Percentiles rank a stretch among this genome's conserved stretches.
These are phyloP conservation scores for Nemoura dubitans DNA, from an alignment of 2,888 invertebrate species.

Conservation along the genomic window DNA sequence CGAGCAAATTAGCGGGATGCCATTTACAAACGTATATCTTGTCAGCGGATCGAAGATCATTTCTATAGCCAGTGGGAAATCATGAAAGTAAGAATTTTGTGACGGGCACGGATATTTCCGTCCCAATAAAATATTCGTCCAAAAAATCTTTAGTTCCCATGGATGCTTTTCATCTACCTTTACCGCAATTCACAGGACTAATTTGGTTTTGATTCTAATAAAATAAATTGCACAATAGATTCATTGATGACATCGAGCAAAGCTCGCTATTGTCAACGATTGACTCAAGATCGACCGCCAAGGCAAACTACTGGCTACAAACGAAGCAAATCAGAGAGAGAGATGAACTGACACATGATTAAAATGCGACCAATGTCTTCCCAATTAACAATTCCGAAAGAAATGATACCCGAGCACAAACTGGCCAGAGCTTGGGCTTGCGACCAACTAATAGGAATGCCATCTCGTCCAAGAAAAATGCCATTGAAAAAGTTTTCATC, in stretches of 20 bases:
- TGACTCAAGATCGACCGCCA: neutral
- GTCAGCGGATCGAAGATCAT: too few relatives aligned
- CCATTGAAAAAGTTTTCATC: conserved; percentile 16
- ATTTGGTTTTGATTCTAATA: neutral
- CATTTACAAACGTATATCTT: too few relatives aligned
- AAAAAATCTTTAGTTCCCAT: too few relatives aligned
- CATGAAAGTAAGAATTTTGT: too few relatives aligned
- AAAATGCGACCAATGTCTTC: conserved; percentile 43
- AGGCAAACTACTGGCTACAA: conserved; percentile 15
- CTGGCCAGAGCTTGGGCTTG: neutral
- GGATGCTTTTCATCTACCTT: too few relatives aligned
- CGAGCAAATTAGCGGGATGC: too few relatives aligned
- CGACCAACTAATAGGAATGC: neutral
- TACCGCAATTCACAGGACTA: neutral
- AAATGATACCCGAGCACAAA: conserved; percentile 15
- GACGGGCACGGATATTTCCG: too few relatives aligned
- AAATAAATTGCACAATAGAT: neutral
- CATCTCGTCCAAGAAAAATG: conserved; percentile 19
- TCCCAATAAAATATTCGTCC: too few relatives aligned
- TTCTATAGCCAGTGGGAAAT: too few relatives aligned
- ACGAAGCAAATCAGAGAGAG: neutral
- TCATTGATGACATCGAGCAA: conserved; percentile 13
- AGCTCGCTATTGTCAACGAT: neutral
- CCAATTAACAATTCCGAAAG: conserved; percentile 44
- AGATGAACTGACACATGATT: conserved; percentile 4